phyloP scores from a whole-genome alignment of 2,797 vertebrate species.

The Sebastes taczanowskii region DNA sequence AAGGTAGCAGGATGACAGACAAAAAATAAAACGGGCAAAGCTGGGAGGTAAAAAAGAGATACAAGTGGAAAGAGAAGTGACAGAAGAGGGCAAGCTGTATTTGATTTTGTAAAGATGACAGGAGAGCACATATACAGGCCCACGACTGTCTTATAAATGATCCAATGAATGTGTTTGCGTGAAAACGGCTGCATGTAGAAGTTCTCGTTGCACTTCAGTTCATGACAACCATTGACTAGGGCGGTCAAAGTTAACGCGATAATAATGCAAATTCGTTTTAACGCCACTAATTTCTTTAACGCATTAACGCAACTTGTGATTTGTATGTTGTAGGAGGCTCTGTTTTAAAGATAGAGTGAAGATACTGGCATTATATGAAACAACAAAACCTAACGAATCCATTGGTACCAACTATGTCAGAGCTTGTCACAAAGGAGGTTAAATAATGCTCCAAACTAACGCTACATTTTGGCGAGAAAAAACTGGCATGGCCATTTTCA shows the following conservation, averaged over 20 bases:
- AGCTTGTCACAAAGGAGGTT: too few species aligned
- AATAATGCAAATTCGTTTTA: too few species aligned
- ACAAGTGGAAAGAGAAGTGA: neutral
- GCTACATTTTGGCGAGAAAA: too few species aligned
- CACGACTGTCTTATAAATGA: neutral
- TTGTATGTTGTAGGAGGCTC: too few species aligned
- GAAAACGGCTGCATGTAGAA: neutral
- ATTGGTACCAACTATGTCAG: too few species aligned
- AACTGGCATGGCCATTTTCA: too few species aligned
- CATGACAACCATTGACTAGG: neutral
- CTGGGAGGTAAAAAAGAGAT: neutral
- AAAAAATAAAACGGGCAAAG: neutral
- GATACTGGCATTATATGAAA: too few species aligned
- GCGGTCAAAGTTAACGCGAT: too few species aligned
- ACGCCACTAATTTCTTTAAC: too few species aligned
- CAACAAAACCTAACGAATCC: too few species aligned
- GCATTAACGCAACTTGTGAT: too few species aligned
- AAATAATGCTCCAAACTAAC: accelerated
- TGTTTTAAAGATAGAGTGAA: too few species aligned
- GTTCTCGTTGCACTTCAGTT: neutral
- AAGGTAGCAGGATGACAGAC: neutral
- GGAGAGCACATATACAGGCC: neutral
- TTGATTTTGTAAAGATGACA: neutral
- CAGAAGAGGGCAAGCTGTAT: neutral
- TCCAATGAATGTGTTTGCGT: neutral